Evolutionary conservation across 2,113 vertebrate species (phyloP), one percentile per base, ranked within the genome.

Genomic region (Sylvietta virens): DNA sequence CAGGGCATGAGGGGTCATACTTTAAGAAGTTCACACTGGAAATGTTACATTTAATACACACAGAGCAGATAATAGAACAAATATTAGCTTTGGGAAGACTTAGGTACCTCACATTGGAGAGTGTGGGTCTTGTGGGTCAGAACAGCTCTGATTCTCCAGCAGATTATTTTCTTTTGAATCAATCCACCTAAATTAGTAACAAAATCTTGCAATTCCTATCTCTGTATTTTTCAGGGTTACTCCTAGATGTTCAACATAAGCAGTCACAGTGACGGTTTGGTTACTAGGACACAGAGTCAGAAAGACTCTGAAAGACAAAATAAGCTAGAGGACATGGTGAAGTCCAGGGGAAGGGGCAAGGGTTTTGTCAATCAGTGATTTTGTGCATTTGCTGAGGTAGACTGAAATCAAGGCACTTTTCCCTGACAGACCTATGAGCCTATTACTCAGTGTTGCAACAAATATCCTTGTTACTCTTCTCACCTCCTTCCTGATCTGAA

Each of bases 151-250:
- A 78, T 82, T 95, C 81, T 95, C 76, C 51, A 90, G 77, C 45
- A 95, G 91, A 92, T 93, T 82, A 77, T 83, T 83, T 94, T 96
- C 24, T 82, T 93, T 90, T 76, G 23, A 92, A 86, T 84, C 57
- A 86, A n/a, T 56, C 48, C n/a, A 62, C 27, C 72, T 93, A 66
- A 66, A 95, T 88, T 70, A 81, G 26, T 70, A 67, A 40, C 16
- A 89, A 73, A 92, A 86, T 76, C n/a, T 54, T 47, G 82, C 35
- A 67, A 51, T 95, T 64, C 40, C 26, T 69, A 42, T 26, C 13
- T 61, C 35, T 57, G 0, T 66, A 7, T 84, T 77, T 90, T 69
- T 66, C 22, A 71, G 21, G 18, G 15, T 73, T 30, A 62, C 15
- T 77, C 15, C 9, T 60, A 26, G 16, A 11, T 35, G 11, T 64